These are phyloP conservation scores for Drosophila sulfurigaster DNA, from an alignment of 1,140 invertebrate genomes.

Conservation along the genomic window DNA sequence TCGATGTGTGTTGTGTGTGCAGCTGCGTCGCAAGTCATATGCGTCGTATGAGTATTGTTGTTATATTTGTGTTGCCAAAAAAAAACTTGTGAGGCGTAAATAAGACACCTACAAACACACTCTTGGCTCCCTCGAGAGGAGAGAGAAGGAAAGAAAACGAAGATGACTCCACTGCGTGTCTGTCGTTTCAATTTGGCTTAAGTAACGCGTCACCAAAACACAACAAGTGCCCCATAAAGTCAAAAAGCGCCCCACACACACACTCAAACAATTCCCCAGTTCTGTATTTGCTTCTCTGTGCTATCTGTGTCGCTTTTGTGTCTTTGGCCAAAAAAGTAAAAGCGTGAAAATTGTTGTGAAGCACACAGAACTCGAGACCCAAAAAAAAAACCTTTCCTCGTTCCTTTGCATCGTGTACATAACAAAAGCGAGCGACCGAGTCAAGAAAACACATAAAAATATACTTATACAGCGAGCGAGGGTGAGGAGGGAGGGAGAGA, in stretches of 20 bases:
- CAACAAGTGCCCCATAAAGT: constrained; percentile 80
- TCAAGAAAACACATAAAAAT: constrained; percentile 61
- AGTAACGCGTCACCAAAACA: constrained; percentile 58
- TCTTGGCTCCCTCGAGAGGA: background rate
- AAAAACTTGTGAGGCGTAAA: constrained; percentile 36
- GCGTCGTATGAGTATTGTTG: background rate
- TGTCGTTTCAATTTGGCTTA: constrained; percentile 70
- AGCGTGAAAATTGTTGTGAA: constrained; percentile 48
- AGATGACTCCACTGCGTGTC: constrained; percentile 43
- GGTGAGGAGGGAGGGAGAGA: background rate
- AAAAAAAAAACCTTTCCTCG: constrained; percentile 23
- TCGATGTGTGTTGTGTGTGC: background rate
- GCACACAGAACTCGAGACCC: constrained; percentile 28
- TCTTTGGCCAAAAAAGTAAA: constrained; percentile 40
- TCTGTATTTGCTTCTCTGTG: background rate
- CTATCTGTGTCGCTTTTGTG: background rate
- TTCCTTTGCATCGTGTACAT: constrained; percentile 21
- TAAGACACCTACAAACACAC: constrained; percentile 20
- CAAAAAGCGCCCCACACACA: background rate
- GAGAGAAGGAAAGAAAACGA: background rate
- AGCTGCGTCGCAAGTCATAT: constrained; percentile 1
- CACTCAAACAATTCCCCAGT: background rate
- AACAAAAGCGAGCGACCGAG: constrained; percentile 31
- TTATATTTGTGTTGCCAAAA: constrained; percentile 2
- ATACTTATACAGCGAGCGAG: constrained; percentile 48